Base-by-base conservation (phyloP, 2,113 vertebrate genomes). In the Phodopus roborovskii region DNA sequence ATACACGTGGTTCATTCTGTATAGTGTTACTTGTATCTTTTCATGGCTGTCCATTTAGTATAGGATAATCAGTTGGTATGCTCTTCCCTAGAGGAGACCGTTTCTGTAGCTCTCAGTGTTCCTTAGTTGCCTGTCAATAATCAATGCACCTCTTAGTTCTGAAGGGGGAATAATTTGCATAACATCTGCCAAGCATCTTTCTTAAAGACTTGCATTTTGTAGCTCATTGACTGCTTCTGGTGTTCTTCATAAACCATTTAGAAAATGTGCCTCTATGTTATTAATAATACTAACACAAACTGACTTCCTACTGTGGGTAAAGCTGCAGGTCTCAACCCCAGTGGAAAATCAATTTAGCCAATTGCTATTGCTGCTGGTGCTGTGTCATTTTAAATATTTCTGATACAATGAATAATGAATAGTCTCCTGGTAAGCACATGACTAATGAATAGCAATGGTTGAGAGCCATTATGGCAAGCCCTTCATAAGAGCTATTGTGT, bases 341-440 rank as follows among this genome's bases (percentile, higher is more conserved):
- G 12, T 84, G n/a, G 42, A 90, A 85, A 94, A 64, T 82, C 50
- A 93, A 33, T 79, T 56, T 92, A 78, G 9, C 66, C 56, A 62
- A 11, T 50, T 56, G 4, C 24, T 74, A 10, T 30, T 82, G n/a
- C 42, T 87, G 39, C 42, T 48, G 13, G 9, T 79, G 22, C 24
- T 83, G 13, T 81, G 24, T 75, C 62, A 45, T 88, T 90, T 75
- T 39, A 90, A 87, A 74, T 15, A 68, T 30, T 68, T 92, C 16
- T 68, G 48, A 81, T 15, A 28, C 6, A 50, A 20, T 56, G 5
- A 56, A 64, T 88, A 62, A 64, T 87, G 9, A 79, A 88, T 8
- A 91, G 45, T 56, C 22, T 78, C 62, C 53, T 11, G 22, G 39
- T 28, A 7, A 8, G 58, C 20, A 7, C 4, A 8, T 17, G 20